These are phyloP conservation scores for Opisthocomus hoazin DNA, from an alignment of 2,113 vertebrate genomes.

Conservation along the genomic window DNA sequence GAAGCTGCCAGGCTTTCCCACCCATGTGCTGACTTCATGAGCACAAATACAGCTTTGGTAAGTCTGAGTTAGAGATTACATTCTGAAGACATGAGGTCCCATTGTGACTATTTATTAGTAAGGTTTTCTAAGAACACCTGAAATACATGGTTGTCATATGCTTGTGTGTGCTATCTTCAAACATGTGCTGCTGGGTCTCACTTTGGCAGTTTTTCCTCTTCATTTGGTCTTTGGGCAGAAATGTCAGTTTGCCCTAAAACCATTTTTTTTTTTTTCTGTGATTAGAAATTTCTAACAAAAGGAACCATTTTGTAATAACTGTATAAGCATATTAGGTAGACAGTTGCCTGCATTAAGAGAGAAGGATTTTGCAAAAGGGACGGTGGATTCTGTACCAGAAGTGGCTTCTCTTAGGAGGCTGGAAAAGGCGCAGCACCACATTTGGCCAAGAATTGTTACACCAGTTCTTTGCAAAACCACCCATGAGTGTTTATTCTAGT, in stretches of 20 bases:
- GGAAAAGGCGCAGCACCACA: neutral
- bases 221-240: neutral
- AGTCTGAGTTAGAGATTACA: neutral
- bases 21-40: accelerated
- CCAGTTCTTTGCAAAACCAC: neutral
- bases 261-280: neutral
- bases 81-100: neutral
- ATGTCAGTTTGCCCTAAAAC: neutral
- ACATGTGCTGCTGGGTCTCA: neutral
- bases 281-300: neutral
- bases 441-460: neutral
- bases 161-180: neutral
- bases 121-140: neutral
- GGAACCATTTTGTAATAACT: neutral
- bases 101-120: neutral
- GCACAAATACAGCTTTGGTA: neutral
- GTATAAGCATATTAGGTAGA: neutral
- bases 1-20: neutral
- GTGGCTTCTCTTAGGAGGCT: neutral
- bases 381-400: neutral
- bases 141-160: neutral
- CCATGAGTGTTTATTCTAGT: neutral
- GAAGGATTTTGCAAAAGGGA: neutral
- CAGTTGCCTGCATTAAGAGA: neutral
- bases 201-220: neutral